Evolutionary conservation across 2,113 vertebrate genomes (phyloP).

Genomic region (Platichthys stellatus): DNA sequence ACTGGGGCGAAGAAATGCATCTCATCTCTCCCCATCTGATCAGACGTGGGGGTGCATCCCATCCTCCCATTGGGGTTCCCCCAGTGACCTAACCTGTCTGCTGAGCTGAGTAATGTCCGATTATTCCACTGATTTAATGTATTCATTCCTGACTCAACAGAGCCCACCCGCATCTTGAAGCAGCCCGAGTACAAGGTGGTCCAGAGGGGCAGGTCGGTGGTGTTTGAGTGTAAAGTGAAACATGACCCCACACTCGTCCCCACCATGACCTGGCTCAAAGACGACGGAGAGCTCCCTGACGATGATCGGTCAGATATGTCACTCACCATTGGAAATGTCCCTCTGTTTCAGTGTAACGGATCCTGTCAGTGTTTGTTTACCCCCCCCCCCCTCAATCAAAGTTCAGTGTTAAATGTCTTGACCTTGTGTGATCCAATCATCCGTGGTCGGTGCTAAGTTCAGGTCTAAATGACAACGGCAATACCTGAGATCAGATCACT

Average conservation of each 20-base stretch:
- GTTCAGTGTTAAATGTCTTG: too few relatives aligned
- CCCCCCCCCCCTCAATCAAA: background rate
- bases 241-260: slow-evolving; percentile 88
- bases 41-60: too few relatives aligned
- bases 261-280: slow-evolving; percentile 90
- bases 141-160: slow-evolving; percentile 69
- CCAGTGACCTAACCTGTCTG: too few relatives aligned
- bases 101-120: background rate
- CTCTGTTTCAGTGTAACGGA: too few relatives aligned
- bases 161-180: slow-evolving; percentile 93
- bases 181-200: slow-evolving; percentile 90
- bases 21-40: too few relatives aligned
- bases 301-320: slow-evolving; percentile 86
- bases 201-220: slow-evolving; percentile 85
- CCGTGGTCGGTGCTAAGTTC: too few relatives aligned
- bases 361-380: too few relatives aligned
- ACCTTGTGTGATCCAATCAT: too few relatives aligned
- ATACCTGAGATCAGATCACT: too few relatives aligned
- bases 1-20: too few relatives aligned
- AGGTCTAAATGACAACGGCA: too few relatives aligned
- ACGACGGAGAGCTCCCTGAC: slow-evolving; percentile 87
- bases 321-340: background rate
- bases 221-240: slow-evolving; percentile 94
- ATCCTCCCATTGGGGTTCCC: too few relatives aligned
- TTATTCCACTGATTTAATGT: background rate